Evolutionary conservation across 2,113 vertebrate genomes (phyloP).

Genomic region (Pheucticus melanocephalus): DNA sequence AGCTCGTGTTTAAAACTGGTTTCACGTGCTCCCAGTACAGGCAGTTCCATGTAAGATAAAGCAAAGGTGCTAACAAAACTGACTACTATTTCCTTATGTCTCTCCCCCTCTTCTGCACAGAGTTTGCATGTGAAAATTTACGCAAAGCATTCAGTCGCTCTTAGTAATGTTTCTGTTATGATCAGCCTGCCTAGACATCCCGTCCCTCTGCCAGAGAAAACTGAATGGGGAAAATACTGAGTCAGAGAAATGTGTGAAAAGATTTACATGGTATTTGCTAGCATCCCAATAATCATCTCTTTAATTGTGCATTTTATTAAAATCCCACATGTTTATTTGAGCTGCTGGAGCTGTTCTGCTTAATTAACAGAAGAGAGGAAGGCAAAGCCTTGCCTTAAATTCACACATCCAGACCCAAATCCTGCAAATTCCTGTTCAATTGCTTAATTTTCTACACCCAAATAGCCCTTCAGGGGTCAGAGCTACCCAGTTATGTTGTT

Average conservation of each 20-base stretch:
- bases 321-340: background rate
- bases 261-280: background rate
- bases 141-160: background rate
- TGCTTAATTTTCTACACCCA: background rate
- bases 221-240: background rate
- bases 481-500: background rate
- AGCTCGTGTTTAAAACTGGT: background rate
- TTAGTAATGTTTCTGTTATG: background rate
- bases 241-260: constrained; percentile 1
- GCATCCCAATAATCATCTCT: background rate
- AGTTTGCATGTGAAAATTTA: background rate
- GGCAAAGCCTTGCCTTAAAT: background rate
- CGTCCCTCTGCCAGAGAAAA: background rate
- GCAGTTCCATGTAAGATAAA: background rate
- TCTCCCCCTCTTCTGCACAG: background rate
- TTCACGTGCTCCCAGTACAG: background rate
- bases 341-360: background rate
- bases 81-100: background rate
- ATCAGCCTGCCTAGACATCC: constrained; percentile 10
- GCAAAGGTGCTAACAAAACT: background rate
- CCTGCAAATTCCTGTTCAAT: background rate
- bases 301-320: constrained; percentile 39
- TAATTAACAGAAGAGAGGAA: background rate
- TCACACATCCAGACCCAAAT: background rate
- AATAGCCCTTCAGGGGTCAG: background rate